Base-by-base conservation (phyloP, 2,113 vertebrate genomes). In the Theristicus caerulescens region DNA sequence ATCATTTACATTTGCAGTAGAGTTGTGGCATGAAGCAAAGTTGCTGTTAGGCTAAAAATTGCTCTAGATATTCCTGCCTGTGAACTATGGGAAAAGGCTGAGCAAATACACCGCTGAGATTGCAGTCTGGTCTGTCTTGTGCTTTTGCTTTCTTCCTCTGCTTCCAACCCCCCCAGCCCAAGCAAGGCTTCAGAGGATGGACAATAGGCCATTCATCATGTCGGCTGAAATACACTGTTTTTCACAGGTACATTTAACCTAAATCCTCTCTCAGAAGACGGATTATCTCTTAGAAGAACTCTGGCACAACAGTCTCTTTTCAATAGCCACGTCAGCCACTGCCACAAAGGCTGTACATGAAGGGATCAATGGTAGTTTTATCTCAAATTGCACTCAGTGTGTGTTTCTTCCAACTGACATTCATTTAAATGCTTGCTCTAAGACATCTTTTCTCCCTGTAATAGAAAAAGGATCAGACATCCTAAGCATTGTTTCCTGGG, bases 361-460 rank as follows among this genome's bases (percentile, higher is more conserved):
- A 96, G 93, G 95, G 94, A 97, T 96, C 95, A 96, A 93, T 90
- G 94, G 88, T 73, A 82, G 94, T 93, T 97, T 97, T 96, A 96
- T 95, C 94, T 96, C 90, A 94, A 95, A 92, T 94, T 93, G 94
- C 95, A 94, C 96, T 93, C 96, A 73, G 86, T 47, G 54, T 95
- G 96, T 96, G 88, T 97, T 93, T 96, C 80, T 96, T 93, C 92
- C 91, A 97, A 24, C 93, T 97, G 93, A 93, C 93, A 86, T 74
- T 94, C 91, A 86, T 96, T 97, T 96, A 94, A 97, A 94, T 97
- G 86, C 87, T 95, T 93, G 36, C 85, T 91, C 65, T 88, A 93
- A 97, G 92, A 90, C 67, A 90, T 88, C 93, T 96, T 97, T 97
- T 96, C 97, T 95, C 61, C 55, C 46, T 14, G 44, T 93, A 92